These are phyloP conservation scores for Xiphorhynchus elegans DNA, from an alignment of 2,113 vertebrate genomes.

Conservation along the genomic window DNA sequence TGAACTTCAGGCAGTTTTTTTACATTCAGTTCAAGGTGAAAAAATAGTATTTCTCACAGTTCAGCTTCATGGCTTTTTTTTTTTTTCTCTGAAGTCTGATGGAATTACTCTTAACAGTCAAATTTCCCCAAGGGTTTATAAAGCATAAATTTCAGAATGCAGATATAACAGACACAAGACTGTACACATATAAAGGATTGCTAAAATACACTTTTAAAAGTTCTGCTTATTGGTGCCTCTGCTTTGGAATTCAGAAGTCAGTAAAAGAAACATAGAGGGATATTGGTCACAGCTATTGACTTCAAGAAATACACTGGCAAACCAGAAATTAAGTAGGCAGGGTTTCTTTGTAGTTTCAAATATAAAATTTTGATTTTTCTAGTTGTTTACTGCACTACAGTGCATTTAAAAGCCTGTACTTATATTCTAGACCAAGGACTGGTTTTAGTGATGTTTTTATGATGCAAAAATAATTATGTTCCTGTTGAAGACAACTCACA, in stretches of 20 bases:
- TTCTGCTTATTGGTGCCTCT: background rate
- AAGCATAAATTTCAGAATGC: background rate
- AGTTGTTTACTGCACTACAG: background rate
- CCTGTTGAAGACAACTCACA: background rate
- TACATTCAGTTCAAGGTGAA: background rate
- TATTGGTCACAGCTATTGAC: background rate
- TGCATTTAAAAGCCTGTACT: background rate
- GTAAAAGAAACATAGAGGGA: background rate
- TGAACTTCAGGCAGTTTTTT: background rate
- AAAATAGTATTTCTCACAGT: background rate
- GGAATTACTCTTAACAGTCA: background rate
- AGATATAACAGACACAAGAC: background rate
- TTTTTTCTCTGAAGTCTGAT: background rate
- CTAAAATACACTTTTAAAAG: background rate
- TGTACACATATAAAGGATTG: background rate
- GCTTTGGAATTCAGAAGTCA: background rate
- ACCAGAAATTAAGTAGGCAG: background rate
- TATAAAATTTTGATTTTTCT: background rate
- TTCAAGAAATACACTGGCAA: background rate
- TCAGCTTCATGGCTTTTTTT: background rate
- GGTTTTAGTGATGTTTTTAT: background rate
- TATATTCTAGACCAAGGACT: background rate
- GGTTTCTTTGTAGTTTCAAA: background rate
- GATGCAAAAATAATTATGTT: background rate
- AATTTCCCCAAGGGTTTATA: background rate